Conservation (phyloP, 2,888 invertebrate genomes). For the Xylocampa areola region DNA sequence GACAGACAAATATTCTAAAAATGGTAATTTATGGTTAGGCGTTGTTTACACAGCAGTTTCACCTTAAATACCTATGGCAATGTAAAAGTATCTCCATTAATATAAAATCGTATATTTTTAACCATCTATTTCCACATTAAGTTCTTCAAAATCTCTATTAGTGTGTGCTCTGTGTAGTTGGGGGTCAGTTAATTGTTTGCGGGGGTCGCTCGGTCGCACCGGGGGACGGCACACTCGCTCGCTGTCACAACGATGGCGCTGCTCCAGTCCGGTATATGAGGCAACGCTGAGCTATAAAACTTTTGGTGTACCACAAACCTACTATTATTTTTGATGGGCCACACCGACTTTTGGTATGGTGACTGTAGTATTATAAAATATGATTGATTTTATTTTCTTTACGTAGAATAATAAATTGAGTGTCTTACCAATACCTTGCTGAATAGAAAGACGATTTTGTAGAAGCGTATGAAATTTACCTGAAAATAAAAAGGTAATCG, state of each 20-base stretch:
- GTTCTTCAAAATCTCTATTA: slow-evolving; percentile 53
- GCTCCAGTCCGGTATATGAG: slow-evolving; percentile 46
- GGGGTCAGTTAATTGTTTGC: slow-evolving; percentile 71
- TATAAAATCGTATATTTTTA: slow-evolving; percentile 30
- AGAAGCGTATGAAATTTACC: slow-evolving; percentile 38
- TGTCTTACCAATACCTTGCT: slow-evolving; percentile 21
- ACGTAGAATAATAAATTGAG: background rate
- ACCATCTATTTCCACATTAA: slow-evolving; percentile 29
- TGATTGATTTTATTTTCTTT: background rate
- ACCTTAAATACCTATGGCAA: too few relatives aligned
- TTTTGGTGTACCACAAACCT: slow-evolving; percentile 17
- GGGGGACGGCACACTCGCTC: slow-evolving; percentile 62
- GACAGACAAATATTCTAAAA: too few relatives aligned
- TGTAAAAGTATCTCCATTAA: too few relatives aligned
- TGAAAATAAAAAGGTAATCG: slow-evolving; percentile 39
- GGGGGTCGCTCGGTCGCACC: slow-evolving; percentile 62
- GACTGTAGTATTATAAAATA: background rate
- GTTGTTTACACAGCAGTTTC: too few relatives aligned
- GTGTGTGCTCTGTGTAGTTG: slow-evolving; percentile 56
- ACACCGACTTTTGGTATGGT: background rate
- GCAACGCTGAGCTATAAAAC: slow-evolving; percentile 53
- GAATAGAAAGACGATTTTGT: background rate
- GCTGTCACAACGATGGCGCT: slow-evolving; percentile 53
- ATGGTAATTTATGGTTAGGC: too few relatives aligned
- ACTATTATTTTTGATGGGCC: slow-evolving; percentile 15